Evolutionary conservation across 2,113 vertebrate species (phyloP).

Genomic region (Ceyx cyanopectus): DNA sequence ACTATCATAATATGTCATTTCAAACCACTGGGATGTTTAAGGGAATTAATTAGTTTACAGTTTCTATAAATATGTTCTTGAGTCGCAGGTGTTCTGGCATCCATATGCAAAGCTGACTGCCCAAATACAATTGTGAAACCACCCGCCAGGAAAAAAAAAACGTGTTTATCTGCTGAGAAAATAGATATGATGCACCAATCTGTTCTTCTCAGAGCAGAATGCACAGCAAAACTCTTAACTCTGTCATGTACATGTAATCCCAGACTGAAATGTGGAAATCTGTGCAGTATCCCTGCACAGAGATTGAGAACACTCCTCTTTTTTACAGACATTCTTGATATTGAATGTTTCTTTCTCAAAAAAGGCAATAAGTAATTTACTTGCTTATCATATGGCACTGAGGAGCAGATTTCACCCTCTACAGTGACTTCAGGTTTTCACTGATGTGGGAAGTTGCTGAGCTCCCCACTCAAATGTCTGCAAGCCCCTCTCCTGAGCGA

Average conservation of each 20-base stretch:
- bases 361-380: background rate
- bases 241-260: background rate
- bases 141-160: background rate
- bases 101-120: constrained; percentile 37
- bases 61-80: constrained; percentile 61
- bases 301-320: background rate
- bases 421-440: background rate
- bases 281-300: background rate
- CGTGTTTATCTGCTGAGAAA: constrained; percentile 65
- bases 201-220: constrained; percentile 12
- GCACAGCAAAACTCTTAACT: constrained; percentile 34
- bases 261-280: background rate
- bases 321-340: background rate
- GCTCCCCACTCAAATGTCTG: background rate
- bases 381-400: background rate
- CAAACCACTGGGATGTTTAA: constrained; percentile 43
- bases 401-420: background rate
- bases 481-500: background rate
- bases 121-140: constrained; percentile 46
- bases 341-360: background rate
- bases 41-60: constrained; percentile 65
- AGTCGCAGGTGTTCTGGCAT: constrained; percentile 44
- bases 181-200: background rate
- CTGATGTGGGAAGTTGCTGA: background rate
- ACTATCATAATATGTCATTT: constrained; percentile 29